These are phyloP conservation scores for Hipparchia sbordonii DNA, from an alignment of 2,888 invertebrate species.

Conservation along the genomic window DNA sequence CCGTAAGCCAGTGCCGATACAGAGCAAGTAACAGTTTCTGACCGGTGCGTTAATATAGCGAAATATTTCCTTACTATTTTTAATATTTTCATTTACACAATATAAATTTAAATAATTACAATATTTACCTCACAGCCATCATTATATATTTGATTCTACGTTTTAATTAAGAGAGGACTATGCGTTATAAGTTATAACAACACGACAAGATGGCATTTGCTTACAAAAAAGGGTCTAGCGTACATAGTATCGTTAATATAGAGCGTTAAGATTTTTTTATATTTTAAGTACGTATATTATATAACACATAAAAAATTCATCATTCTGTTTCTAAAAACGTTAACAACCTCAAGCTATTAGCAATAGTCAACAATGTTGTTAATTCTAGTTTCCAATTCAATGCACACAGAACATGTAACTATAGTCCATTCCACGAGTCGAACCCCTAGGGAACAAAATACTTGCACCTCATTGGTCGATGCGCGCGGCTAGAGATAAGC, in stretches of 20 bases:
- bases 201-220: conserved; percentile 77
- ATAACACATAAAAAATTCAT: conserved; percentile 80
- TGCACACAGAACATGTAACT: conserved; percentile 77
- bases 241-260: conserved; percentile 65
- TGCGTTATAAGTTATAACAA: conserved; percentile 72
- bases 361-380: conserved; percentile 83
- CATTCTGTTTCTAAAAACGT: conserved; percentile 79
- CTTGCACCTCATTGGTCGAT: no score
- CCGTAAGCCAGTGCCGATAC: conserved; percentile 45
- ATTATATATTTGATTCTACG: conserved; percentile 82
- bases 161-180: conserved; percentile 78
- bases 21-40: conserved; percentile 47
- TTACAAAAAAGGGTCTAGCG: conserved; percentile 79
- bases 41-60: conserved; percentile 65
- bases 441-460: no score
- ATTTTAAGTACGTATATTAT: conserved; percentile 58
- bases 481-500: no score
- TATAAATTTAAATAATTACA: conserved; percentile 81
- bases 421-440: conserved; percentile 31
- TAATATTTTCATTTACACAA: conserved; percentile 74
- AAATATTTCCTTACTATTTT: conserved; percentile 63
- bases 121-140: conserved; percentile 83
- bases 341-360: conserved; percentile 83
- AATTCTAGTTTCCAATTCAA: conserved; percentile 71
- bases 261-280: conserved; percentile 60